Evolutionary conservation across 2,888 invertebrate genomes (phyloP), one percentile per base, ranked within the genome.

Genomic region (Chydorus sphaericus): DNA sequence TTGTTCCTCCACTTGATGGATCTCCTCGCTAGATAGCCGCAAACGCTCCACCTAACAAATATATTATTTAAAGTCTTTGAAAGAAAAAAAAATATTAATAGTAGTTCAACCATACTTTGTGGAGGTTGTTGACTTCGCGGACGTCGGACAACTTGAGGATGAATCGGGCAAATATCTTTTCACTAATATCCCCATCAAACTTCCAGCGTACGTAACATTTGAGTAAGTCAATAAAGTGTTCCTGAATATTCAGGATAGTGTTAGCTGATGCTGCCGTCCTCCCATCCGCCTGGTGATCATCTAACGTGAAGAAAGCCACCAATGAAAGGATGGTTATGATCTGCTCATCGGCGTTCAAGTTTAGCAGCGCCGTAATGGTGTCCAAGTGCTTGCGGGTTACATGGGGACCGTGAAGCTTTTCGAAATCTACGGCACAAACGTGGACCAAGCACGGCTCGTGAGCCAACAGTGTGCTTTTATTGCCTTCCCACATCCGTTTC

Each of bases 141-240:
- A 44, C 44, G 44, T 44, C 44, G 23, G 44, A 44, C 26, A 44
- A 44, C 11, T 44, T 44, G 44, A 44, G 44, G 6, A 44, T 44
- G 23, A 8, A 44, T 26, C 44, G 44, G 7, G 44, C 20, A 44
- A 44, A 44, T 23, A n/a, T 28, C 8, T 44, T 44, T 16, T 44
- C 44, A 28, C 44, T 44, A 10, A 44, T 44, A 26, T 44, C 44
- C 6, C 26, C 26, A 1, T 28, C 44, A 23, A 44, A 26, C 28
- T 44, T 44, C 44, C 44, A 44, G 44, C 28, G 44, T 14, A 44
- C 44, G 44, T 44, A 44, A 10, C 44, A 28, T 23, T 44, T 44
- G 44, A 44, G 44, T 28, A 44, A 44, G 4, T 44, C 44, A 28
- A 44, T 44, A 44, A 44, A 44, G 18, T 44, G 44, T 16, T 44